Base-by-base conservation (phyloP, 2,113 vertebrate genomes). In the Podarcis raffonei region DNA sequence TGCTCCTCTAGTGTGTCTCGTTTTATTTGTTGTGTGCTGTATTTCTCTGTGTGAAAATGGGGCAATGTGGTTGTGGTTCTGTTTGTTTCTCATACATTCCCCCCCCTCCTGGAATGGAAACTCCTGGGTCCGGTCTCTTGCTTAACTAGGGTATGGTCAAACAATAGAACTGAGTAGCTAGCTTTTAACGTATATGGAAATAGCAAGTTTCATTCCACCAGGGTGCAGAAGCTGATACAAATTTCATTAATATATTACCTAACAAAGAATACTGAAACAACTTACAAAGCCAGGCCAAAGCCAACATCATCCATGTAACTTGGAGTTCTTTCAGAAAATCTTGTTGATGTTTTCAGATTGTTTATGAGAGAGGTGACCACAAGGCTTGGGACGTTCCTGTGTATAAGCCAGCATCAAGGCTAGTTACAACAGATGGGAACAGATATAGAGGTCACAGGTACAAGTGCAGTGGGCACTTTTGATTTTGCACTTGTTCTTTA, bases 401-500 rank as follows among this genome's bases (percentile, higher is more conserved):
- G n/a, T 62, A 53, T 59, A n/a, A 69, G 37, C 65, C 82, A 83
- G 66, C 66, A 75, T 59, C 83, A n/a, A 25, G 42, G 69, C 15
- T 13, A 59, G 30, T 53, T 57, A n/a, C 32, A 57, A 74, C 48
- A 75, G 48, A 59, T 85, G 71, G 69, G n/a, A 84, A 62, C 83
- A 85, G 48, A 85, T 75, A 75, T 85, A 59, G n/a, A 27, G 22
- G 83, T 75, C 22, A 37, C 8, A 25, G 30, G 27, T 20, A 74
- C n/a, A 84, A 57, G 69, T 57, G 22, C 13, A 57, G 42, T 37
- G 32, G 16, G 23, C 72, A 18, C 77, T 9, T 83, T 0, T 42
- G 3, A 57, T 92, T 79, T 91, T 81, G 25, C 76, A 23, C 25
- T 91, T 4, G 18, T 59, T 88, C 15, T 83, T 72, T 7, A 35